Percentiles rank a stretch among this genome's conserved stretches.
These are phyloP conservation scores for Semicossyphus pulcher DNA, from an alignment of 2,113 vertebrate species.

Conservation along the genomic window DNA sequence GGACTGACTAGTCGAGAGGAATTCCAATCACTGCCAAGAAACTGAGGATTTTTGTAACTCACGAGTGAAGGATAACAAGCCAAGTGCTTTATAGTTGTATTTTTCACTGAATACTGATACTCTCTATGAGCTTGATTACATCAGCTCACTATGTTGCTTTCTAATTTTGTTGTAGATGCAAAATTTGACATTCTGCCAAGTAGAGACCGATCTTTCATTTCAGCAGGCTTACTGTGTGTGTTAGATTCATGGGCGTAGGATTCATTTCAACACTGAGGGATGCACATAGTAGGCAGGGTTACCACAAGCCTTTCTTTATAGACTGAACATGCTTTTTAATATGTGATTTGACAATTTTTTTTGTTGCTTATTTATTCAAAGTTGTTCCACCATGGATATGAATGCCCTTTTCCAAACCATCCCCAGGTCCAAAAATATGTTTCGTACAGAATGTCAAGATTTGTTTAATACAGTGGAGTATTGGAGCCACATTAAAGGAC, in stretches of 20 bases:
- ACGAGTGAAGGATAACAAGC: background rate
- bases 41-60: background rate
- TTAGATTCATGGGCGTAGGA: background rate
- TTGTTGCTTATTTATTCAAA: too few relatives aligned
- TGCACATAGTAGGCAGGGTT: too few relatives aligned
- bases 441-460: too few relatives aligned
- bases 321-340: too few relatives aligned
- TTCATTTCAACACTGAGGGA: background rate
- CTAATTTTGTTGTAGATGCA: background rate
- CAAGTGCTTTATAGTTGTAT: background rate
- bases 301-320: too few relatives aligned
- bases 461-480: too few relatives aligned
- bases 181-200: background rate
- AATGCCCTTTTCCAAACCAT: too few relatives aligned
- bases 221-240: background rate
- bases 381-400: too few relatives aligned
- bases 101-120: background rate
- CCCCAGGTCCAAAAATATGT: too few relatives aligned
- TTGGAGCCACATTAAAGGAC: too few relatives aligned
- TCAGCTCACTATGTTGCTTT: background rate
- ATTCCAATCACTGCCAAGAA: slow-evolving; percentile 13
- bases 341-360: too few relatives aligned
- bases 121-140: background rate
- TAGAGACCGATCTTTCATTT: background rate
- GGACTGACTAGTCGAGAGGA: slow-evolving; percentile 5